A percentile compares a stretch with the other conserved stretches of the same genome.
Conservation (phyloP, 2,113 vertebrate species). For the Melanotaenia duboulayi region DNA sequence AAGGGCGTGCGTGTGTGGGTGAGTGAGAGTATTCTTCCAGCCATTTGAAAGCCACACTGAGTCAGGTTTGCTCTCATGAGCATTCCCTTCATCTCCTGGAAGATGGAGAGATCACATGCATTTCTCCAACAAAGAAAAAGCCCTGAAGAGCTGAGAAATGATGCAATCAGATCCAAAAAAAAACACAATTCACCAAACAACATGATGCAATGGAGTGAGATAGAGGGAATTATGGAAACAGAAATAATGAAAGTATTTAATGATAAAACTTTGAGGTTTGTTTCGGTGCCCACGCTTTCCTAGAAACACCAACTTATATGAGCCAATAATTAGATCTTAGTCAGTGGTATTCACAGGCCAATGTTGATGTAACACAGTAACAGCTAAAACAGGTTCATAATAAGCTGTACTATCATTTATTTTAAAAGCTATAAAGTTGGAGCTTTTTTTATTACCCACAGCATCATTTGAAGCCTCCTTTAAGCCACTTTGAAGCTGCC, state of each 20-base stretch:
- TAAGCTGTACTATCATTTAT: not conserved
- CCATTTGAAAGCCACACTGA: conserved; percentile 1
- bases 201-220: conserved; percentile 24
- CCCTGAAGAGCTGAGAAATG: conserved; percentile 21
- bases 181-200: not conserved
- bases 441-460: not conserved
- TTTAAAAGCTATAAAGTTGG: conserved; percentile 22
- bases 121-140: not conserved
- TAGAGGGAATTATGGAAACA: conserved; percentile 1
- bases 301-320: not conserved
- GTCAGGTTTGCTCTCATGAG: not conserved
- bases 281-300: conserved; percentile 38
- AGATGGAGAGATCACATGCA: conserved; percentile 2
- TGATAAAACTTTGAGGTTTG: conserved; percentile 23
- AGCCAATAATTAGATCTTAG: conserved; percentile 1
- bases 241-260: conserved; percentile 13
- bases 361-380: conserved; percentile 31
- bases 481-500: not conserved
- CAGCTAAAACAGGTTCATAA: not conserved
- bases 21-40: not conserved
- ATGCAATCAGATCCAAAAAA: conserved; percentile 21
- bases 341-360: conserved; percentile 21
- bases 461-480: not conserved
- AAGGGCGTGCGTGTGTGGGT: conserved; percentile 5
- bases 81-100: not conserved